A percentile compares a stretch with the other conserved stretches of the same genome.
phyloP scores from a whole-genome alignment of 2,888 invertebrate genomes.

The Antheraea assamensis region DNA sequence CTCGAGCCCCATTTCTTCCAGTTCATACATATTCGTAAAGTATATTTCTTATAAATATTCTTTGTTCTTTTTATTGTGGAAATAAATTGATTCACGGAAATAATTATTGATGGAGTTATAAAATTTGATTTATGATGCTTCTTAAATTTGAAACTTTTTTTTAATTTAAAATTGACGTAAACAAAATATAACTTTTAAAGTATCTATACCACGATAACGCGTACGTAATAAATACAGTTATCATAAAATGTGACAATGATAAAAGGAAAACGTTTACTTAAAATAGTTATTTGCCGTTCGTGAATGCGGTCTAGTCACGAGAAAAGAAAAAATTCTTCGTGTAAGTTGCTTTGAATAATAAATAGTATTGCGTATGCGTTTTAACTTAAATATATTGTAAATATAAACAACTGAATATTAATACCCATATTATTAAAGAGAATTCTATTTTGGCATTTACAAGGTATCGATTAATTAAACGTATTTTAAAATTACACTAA shows the following conservation, averaged over 20 bases:
- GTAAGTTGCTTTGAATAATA: neutral
- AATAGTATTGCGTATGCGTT: neutral
- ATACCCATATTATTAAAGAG: neutral
- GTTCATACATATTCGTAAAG: neutral
- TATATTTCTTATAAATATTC: too few relatives aligned
- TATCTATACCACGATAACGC: neutral
- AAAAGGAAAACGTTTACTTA: neutral
- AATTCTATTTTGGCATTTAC: neutral
- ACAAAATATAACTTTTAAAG: neutral
- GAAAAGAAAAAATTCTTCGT: neutral
- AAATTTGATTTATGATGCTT: too few relatives aligned
- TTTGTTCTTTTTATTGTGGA: neutral
- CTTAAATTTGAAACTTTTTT: neutral
- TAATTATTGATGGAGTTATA: too few relatives aligned
- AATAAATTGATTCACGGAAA: too few relatives aligned
- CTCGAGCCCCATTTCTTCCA: too few relatives aligned
- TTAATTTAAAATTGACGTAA: neutral
- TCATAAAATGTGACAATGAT: neutral
- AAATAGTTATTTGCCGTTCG: neutral
- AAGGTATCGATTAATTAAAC: neutral
- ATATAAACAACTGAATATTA: neutral
- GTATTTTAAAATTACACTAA: neutral
- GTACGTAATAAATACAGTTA: neutral
- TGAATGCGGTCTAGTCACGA: neutral
- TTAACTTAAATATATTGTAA: neutral